A percentile compares a stretch with the other conserved stretches of the same genome.
These are phyloP conservation scores for Calidris pygmaea DNA, from an alignment of 2,113 vertebrate genomes.

Conservation along the genomic window DNA sequence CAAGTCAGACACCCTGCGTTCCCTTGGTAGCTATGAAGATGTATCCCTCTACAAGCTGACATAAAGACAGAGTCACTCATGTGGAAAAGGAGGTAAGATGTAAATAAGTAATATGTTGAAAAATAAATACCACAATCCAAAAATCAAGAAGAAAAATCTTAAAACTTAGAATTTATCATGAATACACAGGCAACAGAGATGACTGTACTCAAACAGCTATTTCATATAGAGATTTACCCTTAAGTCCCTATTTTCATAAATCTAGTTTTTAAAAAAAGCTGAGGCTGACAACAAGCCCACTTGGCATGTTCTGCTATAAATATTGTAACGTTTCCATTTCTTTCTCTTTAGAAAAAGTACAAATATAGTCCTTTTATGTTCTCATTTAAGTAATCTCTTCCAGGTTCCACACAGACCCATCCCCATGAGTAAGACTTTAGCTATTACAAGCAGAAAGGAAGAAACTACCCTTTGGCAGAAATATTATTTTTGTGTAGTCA, in stretches of 20 bases:
- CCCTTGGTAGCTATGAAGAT: not conserved
- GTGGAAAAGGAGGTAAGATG: not conserved
- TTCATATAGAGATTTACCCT: not conserved
- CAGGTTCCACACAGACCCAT: slow-evolving; percentile 7
- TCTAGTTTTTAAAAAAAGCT: not conserved
- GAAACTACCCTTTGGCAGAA: slow-evolving; percentile 26
- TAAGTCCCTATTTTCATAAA: not conserved
- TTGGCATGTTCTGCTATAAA: not conserved
- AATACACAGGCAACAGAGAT: not conserved
- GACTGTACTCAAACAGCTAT: not conserved
- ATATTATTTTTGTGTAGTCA: slow-evolving; percentile 13
- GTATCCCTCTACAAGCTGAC: not conserved
- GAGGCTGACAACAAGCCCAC: not conserved
- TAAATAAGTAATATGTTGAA: not conserved
- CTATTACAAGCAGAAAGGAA: not conserved
- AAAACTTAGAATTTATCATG: not conserved
- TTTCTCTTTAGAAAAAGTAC: not conserved
- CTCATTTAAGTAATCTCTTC: slow-evolving; percentile 40
- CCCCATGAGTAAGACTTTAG: not conserved
- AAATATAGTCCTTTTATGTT: slow-evolving; percentile 28
- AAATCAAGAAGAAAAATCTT: not conserved
- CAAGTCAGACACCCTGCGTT: not conserved
- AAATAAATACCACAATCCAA: not conserved
- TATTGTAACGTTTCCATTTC: slow-evolving; percentile 27
- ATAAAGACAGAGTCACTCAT: not conserved